Conservation (phyloP, 23 tunicate genomes). For the Trididemnum nubilum region DNA sequence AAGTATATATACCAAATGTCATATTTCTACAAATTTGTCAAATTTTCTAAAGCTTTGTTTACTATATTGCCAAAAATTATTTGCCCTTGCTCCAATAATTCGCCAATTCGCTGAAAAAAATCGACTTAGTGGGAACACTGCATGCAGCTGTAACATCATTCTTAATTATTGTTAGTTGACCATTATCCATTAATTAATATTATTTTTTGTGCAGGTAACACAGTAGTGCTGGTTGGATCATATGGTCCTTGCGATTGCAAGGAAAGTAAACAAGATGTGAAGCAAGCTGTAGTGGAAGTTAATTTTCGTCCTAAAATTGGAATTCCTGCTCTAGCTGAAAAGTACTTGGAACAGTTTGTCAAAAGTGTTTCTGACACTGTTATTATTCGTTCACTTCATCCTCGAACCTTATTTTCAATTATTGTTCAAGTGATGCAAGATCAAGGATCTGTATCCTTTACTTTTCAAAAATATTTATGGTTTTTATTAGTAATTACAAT, state of each 20-base stretch:
- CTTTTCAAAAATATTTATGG: conserved; percentile 2
- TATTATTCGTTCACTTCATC: conserved; percentile 54
- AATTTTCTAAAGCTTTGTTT: too few relatives aligned
- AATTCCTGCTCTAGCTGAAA: conserved; percentile 79
- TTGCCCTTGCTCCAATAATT: too few relatives aligned
- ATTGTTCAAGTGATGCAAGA: conserved; percentile 86
- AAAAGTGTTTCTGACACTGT: conserved; percentile 50
- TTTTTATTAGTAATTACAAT: neutral
- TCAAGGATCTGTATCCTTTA: conserved; percentile 83
- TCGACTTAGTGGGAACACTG: too few relatives aligned
- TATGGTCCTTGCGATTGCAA: conserved; percentile 90
- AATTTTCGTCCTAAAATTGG: conserved; percentile 91
- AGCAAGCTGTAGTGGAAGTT: conserved; percentile 75
- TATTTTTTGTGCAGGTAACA: conserved; percentile 83
- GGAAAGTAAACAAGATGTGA: conserved; percentile 69
- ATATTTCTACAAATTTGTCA: too few relatives aligned
- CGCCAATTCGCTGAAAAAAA: too few relatives aligned
- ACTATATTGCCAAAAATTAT: too few relatives aligned
- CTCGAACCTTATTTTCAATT: conserved; percentile 54
- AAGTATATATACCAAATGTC: too few relatives aligned
- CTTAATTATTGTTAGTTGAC: too few relatives aligned
- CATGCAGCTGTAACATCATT: too few relatives aligned
- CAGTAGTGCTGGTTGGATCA: conserved; percentile 72
- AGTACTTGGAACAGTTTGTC: conserved; percentile 62
- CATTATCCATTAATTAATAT: too few relatives aligned